Conservation (phyloP, 2,888 invertebrate genomes). For the Emesis furor region DNA sequence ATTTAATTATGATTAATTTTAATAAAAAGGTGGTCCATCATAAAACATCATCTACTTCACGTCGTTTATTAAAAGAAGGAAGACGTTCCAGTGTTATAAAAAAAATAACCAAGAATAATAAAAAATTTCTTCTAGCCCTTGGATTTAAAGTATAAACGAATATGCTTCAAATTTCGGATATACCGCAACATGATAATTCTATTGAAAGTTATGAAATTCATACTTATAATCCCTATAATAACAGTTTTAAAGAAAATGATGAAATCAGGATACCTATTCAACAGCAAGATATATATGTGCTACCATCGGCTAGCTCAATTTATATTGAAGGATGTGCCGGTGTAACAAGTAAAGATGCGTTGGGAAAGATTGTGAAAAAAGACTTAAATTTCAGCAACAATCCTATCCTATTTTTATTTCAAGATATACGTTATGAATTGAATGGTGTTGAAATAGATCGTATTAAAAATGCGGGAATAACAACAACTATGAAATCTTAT, state of each 20-base stretch:
- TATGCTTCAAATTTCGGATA: background rate
- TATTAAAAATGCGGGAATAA: conserved; percentile 57
- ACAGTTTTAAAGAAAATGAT: conserved; percentile 18
- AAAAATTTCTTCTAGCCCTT: conserved; percentile 22
- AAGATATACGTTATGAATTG: conserved; percentile 39
- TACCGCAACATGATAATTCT: background rate
- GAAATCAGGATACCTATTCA: conserved; percentile 16
- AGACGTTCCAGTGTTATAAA: background rate
- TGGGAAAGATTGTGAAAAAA: background rate
- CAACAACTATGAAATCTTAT: conserved; percentile 50
- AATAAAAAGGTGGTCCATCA: too few species aligned
- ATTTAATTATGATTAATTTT: too few species aligned
- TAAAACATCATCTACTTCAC: too few species aligned
- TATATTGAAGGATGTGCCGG: background rate
- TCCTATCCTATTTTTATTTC: conserved; percentile 15
- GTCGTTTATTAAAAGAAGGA: background rate
- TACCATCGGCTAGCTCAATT: conserved; percentile 4
- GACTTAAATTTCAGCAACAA: background rate
- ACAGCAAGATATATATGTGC: background rate
- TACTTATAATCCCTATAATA: background rate
- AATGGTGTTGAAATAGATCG: conserved; percentile 60
- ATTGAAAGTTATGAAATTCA: conserved; percentile 18
- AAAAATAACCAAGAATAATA: conserved; percentile 24
- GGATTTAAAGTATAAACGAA: background rate
- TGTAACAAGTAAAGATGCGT: background rate